A percentile compares a stretch with the other conserved stretches of the same genome.
Evolutionary conservation across 2,113 vertebrate species (phyloP).

Genomic region (Lepidothrix coronata): DNA sequence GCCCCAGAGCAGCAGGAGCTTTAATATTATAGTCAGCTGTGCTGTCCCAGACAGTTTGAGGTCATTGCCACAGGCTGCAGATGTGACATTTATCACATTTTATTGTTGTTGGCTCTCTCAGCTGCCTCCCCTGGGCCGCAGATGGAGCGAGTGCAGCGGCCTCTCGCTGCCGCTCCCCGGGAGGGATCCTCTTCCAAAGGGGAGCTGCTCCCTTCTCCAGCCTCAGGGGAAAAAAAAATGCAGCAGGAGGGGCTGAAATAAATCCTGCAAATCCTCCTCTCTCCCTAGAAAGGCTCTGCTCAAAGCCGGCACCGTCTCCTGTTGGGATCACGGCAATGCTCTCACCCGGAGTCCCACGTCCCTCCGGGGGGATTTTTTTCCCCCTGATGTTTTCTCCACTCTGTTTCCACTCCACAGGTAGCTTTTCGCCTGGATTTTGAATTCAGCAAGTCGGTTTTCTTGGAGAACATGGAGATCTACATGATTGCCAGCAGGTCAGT

Average conservation of each 20-base stretch:
- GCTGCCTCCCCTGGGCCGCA: background rate
- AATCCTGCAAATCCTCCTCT: background rate
- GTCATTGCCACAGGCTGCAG: background rate
- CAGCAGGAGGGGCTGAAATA: fast-evolving
- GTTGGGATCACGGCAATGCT: background rate
- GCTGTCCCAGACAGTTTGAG: slow-evolving; percentile 15
- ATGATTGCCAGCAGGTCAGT: slow-evolving; percentile 81
- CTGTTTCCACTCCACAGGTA: slow-evolving; percentile 71
- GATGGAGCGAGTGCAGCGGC: background rate
- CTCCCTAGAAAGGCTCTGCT: background rate
- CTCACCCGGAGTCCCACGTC: fast-evolving
- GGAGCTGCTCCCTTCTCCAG: background rate
- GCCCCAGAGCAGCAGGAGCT: background rate
- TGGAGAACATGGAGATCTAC: slow-evolving; percentile 79
- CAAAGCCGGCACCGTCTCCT: fast-evolving
- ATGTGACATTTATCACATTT: slow-evolving; percentile 15
- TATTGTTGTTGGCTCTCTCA: background rate
- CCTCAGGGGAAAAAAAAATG: background rate
- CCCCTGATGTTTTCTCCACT: background rate
- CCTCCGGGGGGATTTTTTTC: background rate
- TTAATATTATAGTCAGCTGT: slow-evolving; percentile 37
- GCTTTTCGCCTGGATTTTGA: slow-evolving; percentile 91
- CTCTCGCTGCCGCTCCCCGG: background rate
- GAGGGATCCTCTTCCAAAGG: background rate
- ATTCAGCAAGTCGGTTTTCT: slow-evolving; percentile 83